Base-by-base conservation (phyloP, 2,113 vertebrate species). In the Hemichromis elongatus region DNA sequence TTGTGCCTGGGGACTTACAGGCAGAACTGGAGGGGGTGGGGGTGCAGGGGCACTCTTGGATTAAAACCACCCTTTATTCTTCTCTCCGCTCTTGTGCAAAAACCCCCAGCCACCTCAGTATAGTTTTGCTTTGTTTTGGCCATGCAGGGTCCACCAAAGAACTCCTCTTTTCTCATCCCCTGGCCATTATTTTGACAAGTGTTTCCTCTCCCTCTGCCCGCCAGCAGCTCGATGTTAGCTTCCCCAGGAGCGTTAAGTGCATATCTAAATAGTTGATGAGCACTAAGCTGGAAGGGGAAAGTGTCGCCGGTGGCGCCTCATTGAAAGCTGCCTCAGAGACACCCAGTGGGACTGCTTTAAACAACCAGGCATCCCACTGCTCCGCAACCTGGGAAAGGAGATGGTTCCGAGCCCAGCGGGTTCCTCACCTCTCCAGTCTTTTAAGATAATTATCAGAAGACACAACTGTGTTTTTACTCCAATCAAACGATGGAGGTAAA, bases 181-280 rank as follows among this genome's bases (percentile, higher is more conserved):
- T 4, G 42, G 42, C 77, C 10, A 42, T 90, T 85, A 78, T 66
- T 61, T 66, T 78, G 87, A 84, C 45, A 54, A 88, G 88, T 24
- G 55, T 70, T 88, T 86, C 86, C 70, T 88, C 80, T 89, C 53
- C 18, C 63, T 85, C 78, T 35, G 33, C 83, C 81, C 57, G n/a
- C 84, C 85, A 88, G 81, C 68, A 90, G 89, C 85, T 87, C 77
- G 86, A 88, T 81, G 84, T 86, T 81, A 84, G 86, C 87, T 91
- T 92, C 91, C 87, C 91, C 94, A 90, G 82, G 90, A 93, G 93
- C 70, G 86, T 93, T 94, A 94, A 95, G 91, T 92, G 91, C 92
- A 93, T 92, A 94, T 94, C 94, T 95, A 95, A 94, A 95, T 95
- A 94, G 94, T 95, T 95, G 93, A 95, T 95, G 93, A 95, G 93